These are phyloP conservation scores for Hippocampus abdominalis DNA, from an alignment of 2,113 vertebrate species.

Conservation along the genomic window DNA sequence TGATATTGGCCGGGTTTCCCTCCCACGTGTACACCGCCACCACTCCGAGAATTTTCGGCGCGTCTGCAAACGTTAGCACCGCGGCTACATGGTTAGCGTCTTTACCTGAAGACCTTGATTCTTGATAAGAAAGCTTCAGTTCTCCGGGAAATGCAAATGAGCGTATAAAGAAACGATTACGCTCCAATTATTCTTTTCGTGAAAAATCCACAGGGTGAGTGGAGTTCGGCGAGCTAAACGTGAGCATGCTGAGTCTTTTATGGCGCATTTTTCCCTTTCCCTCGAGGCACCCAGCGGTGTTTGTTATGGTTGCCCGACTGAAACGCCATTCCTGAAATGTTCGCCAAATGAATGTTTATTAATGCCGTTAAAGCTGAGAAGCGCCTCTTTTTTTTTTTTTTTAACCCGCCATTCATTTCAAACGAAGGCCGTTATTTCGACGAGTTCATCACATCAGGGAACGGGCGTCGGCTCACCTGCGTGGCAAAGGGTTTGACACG, in stretches of 20 bases:
- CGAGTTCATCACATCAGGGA: background rate
- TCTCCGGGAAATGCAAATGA: background rate
- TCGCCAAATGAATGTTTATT: conserved; percentile 4
- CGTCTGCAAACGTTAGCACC: conserved; percentile 72
- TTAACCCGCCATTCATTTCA: background rate
- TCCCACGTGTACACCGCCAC: conserved; percentile 92
- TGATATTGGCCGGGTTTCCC: conserved; percentile 93
- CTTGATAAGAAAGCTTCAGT: background rate
- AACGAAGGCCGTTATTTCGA: background rate
- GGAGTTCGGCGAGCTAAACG: background rate
- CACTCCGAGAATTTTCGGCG: conserved; percentile 85
- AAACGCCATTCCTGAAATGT: conserved; percentile 7
- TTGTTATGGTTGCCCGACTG: conserved; percentile 9
- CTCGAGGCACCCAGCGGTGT: conserved; percentile 9
- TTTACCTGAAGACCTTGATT: too few relatives aligned
- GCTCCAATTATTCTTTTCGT: conserved; percentile 4
- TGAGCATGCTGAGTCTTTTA: conserved; percentile 4
- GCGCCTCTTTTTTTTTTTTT: background rate
- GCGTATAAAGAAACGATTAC: background rate
- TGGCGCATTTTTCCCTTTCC: background rate
- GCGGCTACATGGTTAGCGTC: background rate
- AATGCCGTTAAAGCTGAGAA: background rate
- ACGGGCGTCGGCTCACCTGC: background rate
- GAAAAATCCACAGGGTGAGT: conserved; percentile 11
- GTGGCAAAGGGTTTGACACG: background rate